Conservation (phyloP, 2,797 vertebrate species). For the Enteromius argenteus region DNA sequence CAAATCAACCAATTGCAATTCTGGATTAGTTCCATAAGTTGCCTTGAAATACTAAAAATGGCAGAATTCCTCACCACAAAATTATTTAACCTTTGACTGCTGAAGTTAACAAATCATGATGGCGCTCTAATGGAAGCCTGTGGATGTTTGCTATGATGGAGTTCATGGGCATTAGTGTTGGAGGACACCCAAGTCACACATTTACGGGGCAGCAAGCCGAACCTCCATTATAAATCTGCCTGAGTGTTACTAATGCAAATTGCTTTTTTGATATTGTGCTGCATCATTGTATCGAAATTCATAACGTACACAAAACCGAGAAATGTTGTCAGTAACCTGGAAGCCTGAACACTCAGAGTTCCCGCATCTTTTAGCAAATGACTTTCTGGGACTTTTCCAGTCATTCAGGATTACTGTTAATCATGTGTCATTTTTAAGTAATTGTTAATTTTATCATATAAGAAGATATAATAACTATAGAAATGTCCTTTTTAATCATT, state of each 20-base stretch:
- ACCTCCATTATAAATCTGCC: constrained; percentile 26
- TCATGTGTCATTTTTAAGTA: neutral
- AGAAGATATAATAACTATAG: neutral
- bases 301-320: constrained; percentile 10
- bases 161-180: constrained; percentile 57
- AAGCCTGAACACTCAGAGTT: neutral
- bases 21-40: constrained; percentile 30
- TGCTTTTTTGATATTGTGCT: constrained; percentile 29
- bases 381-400: neutral
- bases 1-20: constrained; percentile 28
- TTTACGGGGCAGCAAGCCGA: constrained; percentile 46
- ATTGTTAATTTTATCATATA: too few species aligned
- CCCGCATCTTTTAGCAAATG: neutral
- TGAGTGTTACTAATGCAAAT: constrained; percentile 29
- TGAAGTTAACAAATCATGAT: neutral
- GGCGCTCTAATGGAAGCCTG: constrained; percentile 1
- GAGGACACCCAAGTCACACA: constrained; percentile 64
- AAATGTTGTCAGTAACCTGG: neutral
- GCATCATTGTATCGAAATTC: constrained; percentile 21
- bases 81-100: neutral
- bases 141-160: constrained; percentile 9
- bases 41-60: constrained; percentile 32
- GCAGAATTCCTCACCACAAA: neutral
- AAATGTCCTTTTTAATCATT: neutral
- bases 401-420: neutral